Conservation (phyloP, 2,113 vertebrate genomes). For the Deroptyus accipitrinus region DNA sequence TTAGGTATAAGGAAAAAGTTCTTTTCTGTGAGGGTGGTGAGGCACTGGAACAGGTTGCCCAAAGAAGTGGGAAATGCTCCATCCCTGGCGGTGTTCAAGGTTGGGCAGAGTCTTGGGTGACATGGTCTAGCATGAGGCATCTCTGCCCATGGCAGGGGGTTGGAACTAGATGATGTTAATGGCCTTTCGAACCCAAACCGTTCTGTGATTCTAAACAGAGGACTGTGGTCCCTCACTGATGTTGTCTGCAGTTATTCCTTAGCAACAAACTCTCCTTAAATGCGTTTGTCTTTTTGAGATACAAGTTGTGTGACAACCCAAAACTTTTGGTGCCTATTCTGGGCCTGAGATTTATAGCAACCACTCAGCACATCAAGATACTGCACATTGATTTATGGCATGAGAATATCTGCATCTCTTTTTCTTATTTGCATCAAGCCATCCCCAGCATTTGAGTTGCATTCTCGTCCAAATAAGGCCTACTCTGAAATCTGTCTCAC, state of each 20-base stretch:
- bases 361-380: conserved; percentile 8
- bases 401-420: conserved; percentile 15
- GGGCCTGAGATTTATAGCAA: conserved; percentile 29
- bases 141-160: neutral
- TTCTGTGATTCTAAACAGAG: neutral
- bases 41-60: neutral
- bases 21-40: neutral
- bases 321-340: neutral
- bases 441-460: neutral
- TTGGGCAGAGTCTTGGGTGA: neutral
- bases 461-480: conserved; percentile 40
- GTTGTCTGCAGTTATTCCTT: neutral
- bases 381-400: conserved; percentile 14
- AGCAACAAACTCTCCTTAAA: conserved; percentile 23
- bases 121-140: neutral
- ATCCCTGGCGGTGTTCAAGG: neutral
- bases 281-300: neutral
- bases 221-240: neutral
- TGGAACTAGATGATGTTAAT: neutral
- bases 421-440: conserved; percentile 43
- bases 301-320: neutral
- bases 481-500: neutral
- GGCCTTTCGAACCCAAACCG: neutral
- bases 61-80: neutral
- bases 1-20: neutral